Evolutionary conservation across 2,888 invertebrate genomes (phyloP).

Genomic region (Steinernema carpocapsae): DNA sequence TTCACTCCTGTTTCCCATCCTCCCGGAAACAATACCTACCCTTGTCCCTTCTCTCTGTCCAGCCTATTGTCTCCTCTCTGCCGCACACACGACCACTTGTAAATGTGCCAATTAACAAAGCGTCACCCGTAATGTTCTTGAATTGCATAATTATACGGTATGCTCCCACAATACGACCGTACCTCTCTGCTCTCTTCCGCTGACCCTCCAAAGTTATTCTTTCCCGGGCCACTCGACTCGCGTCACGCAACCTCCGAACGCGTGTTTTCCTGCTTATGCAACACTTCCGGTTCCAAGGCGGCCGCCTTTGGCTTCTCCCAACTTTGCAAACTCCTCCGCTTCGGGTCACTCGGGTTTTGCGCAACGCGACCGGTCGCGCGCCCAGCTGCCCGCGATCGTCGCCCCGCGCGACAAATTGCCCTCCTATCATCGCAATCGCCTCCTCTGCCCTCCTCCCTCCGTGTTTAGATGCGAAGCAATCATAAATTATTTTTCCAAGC

Average conservation of each 20-base stretch:
- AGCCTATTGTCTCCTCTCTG: background rate
- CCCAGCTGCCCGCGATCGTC: conserved; percentile 27
- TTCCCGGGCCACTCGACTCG: conserved; percentile 24
- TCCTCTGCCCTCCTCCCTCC: background rate
- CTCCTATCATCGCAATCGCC: conserved; percentile 27
- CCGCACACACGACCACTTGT: conserved; percentile 19
- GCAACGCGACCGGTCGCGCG: conserved; percentile 30
- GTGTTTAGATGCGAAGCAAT: conserved; percentile 18
- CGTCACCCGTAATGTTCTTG: conserved; percentile 30
- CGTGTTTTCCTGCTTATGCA: conserved; percentile 33
- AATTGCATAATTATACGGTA: conserved; percentile 34
- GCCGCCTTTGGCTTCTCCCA: conserved; percentile 25
- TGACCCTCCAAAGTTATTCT: background rate
- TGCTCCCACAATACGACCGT: conserved; percentile 7
- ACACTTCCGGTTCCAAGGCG: conserved; percentile 29
- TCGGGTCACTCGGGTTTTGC: conserved; percentile 21
- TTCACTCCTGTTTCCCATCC: no score
- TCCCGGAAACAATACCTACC: no score
- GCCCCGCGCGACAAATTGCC: conserved; percentile 32
- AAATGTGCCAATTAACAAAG: conserved; percentile 33
- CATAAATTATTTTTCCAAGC: conserved; percentile 28
- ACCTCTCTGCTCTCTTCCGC: background rate
- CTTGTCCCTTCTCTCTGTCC: background rate
- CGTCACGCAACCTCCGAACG: conserved; percentile 1
- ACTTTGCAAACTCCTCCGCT: background rate